Percentiles rank a stretch among this genome's conserved stretches.
Conservation (phyloP, 2,797 vertebrate genomes). For the Tenualosa ilisha region DNA sequence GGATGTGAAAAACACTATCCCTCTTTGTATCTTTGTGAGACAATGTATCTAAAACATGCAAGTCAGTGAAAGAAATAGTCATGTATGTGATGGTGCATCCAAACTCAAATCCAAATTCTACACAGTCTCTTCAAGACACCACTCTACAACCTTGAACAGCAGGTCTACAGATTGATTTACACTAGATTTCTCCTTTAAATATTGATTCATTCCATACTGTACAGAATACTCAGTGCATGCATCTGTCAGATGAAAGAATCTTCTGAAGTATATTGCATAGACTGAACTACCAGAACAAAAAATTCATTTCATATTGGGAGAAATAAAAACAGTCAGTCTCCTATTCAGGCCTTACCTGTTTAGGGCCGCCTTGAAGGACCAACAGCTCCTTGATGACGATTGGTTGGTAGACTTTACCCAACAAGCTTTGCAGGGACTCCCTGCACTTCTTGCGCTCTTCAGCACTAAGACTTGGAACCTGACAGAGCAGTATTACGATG, state of each 20-base stretch:
- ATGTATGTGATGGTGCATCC: too few relatives aligned
- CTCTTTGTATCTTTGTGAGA: neutral
- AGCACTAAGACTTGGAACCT: constrained; percentile 71
- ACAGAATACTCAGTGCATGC: neutral
- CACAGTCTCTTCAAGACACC: too few relatives aligned
- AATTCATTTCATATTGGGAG: too few relatives aligned
- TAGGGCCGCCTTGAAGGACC: constrained; percentile 85
- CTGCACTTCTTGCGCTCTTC: constrained; percentile 73
- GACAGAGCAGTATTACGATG: neutral
- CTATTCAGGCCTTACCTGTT: constrained; percentile 72
- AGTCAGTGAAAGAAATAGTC: too few relatives aligned
- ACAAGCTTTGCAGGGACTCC: constrained; percentile 72
- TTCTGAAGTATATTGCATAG: too few relatives aligned
- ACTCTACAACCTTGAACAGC: too few relatives aligned
- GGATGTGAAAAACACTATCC: neutral
- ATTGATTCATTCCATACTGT: too few relatives aligned
- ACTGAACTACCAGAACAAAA: too few relatives aligned
- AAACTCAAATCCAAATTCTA: too few relatives aligned
- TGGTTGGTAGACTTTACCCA: constrained; percentile 89
- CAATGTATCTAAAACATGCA: neutral
- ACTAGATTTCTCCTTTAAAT: too few relatives aligned
- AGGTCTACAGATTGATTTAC: too few relatives aligned
- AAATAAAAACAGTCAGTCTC: neutral
- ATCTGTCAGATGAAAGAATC: neutral
- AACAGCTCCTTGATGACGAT: constrained; percentile 88